Base-by-base conservation (phyloP, 2,113 vertebrate genomes). In the Penelope pileata region DNA sequence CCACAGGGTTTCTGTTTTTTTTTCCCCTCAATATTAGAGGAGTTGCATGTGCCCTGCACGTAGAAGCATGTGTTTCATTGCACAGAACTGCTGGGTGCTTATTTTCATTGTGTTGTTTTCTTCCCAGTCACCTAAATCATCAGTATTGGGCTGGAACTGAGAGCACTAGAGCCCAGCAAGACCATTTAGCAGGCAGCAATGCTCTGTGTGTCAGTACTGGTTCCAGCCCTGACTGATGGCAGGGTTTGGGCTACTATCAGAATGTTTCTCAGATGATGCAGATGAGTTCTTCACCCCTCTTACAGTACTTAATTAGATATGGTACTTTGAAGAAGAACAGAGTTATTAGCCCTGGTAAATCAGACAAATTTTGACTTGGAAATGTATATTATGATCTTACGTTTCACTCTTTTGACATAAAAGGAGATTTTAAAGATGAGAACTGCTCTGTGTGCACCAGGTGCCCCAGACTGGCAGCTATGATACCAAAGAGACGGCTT, bases 191-290 rank as follows among this genome's bases (percentile, higher is more conserved):
- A 12, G 22, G 51, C 34, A 79, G 14, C 54, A 58, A 11, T 34
- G 14, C 9, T 38, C 18, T 26, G 23, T 74, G 26, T 69, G 42
- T 19, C 42, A 45, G 34, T 26, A 26, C 34, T 32, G 40, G 22
- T 7, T 56, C n/a, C 22, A 56, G 24, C 9, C 53, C 19, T 16
- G 13, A 43, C 16, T 0, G 2, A 18, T 1, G 3, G 12, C 43
- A 73, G 42, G 21, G 53, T 77, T 72, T 67, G 70, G 30, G 13
- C 16, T 86, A 18, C 17, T 48, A 24, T 16, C 29, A 45, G 38
- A 12, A 18, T 53, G 40, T 72, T 73, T 73, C 64, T 59, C 45
- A 72, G 30, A 56, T 73, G 58, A 23, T 12, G n/a, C 16, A 58
- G 16, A 27, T 70, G 59, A 78, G 36, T 42, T 42, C 29, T 56